phyloP scores from a whole-genome alignment of 2,888 invertebrate genomes.

The Diploptera punctata region DNA sequence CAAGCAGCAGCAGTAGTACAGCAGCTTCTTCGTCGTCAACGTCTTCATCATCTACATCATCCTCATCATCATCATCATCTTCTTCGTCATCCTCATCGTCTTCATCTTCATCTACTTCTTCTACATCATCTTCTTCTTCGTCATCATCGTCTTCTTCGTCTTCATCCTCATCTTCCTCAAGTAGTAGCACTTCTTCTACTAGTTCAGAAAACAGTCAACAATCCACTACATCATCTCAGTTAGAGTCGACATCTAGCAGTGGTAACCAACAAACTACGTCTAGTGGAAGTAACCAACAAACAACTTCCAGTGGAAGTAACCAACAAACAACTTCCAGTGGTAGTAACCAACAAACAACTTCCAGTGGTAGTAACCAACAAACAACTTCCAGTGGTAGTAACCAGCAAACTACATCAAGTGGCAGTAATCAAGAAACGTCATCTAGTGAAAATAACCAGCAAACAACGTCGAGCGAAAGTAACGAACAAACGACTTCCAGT shows the following conservation, averaged over 20 bases:
- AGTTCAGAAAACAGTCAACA: constrained; percentile 23
- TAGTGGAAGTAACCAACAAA: constrained; percentile 5
- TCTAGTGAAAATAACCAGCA: constrained; percentile 7
- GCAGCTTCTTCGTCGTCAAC: background rate
- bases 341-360: constrained; percentile 25
- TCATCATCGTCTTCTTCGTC: constrained; percentile 13
- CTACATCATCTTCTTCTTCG: background rate
- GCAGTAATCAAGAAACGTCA: constrained; percentile 13
- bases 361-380: constrained; percentile 32
- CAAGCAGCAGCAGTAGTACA: constrained; percentile 18
- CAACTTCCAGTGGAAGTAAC: background rate
- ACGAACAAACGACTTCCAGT: constrained; percentile 25
- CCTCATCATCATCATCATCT: background rate
- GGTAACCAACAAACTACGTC: constrained; percentile 3
- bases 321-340: constrained; percentile 9
- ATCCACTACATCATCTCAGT: constrained; percentile 15
- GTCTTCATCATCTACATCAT: too few species aligned
- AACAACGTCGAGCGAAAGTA: constrained; percentile 9
- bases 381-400: constrained; percentile 18
- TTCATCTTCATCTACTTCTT: background rate
- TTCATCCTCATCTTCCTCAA: constrained; percentile 13
- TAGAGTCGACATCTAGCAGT: constrained; percentile 6
- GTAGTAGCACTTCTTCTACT: constrained; percentile 4
- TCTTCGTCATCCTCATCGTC: background rate
- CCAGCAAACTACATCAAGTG: background rate